These are phyloP conservation scores for Cephus pygmeus DNA, from an alignment of 2,888 invertebrate genomes.

Conservation along the genomic window DNA sequence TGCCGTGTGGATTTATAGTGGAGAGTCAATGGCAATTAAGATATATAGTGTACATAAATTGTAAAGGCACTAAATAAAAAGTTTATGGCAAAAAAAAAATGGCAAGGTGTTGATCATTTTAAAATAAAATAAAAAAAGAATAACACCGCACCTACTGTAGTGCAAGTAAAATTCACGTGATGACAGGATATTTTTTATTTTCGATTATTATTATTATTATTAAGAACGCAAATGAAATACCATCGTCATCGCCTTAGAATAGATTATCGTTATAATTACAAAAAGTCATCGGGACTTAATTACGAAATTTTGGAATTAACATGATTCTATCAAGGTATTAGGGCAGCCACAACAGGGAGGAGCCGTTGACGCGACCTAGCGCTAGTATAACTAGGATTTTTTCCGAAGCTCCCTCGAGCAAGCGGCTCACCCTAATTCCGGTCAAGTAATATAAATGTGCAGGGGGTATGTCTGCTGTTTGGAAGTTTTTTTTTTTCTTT, in stretches of 20 bases:
- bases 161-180: background rate
- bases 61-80: background rate
- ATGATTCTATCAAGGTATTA: background rate
- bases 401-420: background rate
- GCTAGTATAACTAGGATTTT: background rate
- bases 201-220: conserved; percentile 35
- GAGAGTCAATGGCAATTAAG: background rate
- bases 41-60: background rate
- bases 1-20: background rate
- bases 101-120: background rate
- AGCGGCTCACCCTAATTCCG: background rate
- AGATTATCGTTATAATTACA: conserved; percentile 36
- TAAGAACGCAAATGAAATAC: conserved; percentile 38
- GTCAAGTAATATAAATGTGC: conserved; percentile 29
- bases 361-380: background rate
- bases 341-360: background rate
- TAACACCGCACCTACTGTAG: too few species aligned
- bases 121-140: background rate
- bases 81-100: background rate
- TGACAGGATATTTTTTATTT: conserved; percentile 27
- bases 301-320: conserved; percentile 27
- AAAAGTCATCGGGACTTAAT: conserved; percentile 33
- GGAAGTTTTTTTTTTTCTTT: conserved; percentile 26
- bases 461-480: conserved; percentile 19
- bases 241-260: conserved; percentile 27